These are phyloP conservation scores for honey bee (Apis mellifera) DNA, from an alignment of 1,140 invertebrate species.

Conservation along the genomic window Amel_HAv3.1 CM009937.2:10994001-10994500, in stretches of 20 bases:
- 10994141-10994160: background rate
- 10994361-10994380: constrained; percentile 8
- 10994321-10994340: background rate
- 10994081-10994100: background rate
- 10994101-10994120: background rate
- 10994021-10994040: background rate
- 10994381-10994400: background rate
- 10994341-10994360: background rate
- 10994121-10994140: background rate
- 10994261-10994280: background rate
- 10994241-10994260: background rate
- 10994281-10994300: background rate
- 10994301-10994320: background rate
- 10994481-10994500: constrained; percentile 93
- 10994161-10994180: background rate
- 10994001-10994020: background rate
- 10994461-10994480: constrained; percentile 95
- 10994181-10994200: background rate
- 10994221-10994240: background rate
- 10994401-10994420: constrained; percentile 58
- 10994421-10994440: constrained; percentile 71
- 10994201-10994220: background rate
- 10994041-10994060: background rate
- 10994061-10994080: background rate
- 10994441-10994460: constrained; percentile 84